These are phyloP conservation scores for Drosophila bipectinata DNA, from an alignment of 1,140 invertebrate genomes.

Conservation along the genomic window DNA sequence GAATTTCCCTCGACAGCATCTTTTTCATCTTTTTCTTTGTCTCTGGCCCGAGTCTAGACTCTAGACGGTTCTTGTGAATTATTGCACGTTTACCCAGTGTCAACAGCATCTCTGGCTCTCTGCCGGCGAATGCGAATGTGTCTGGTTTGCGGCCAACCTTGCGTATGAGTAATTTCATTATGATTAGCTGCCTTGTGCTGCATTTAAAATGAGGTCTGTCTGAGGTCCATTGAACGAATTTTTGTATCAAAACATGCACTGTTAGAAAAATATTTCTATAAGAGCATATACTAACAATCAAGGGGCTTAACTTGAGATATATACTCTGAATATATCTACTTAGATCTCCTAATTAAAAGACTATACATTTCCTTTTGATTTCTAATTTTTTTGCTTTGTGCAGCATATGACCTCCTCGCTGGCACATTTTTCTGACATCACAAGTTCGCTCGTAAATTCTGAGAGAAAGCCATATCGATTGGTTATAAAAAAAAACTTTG, in stretches of 20 bases:
- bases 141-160: slow-evolving; percentile 70
- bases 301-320: no score
- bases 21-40: slow-evolving; percentile 48
- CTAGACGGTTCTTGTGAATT: slow-evolving; percentile 70
- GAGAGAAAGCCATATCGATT: slow-evolving; percentile 16
- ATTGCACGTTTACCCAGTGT: slow-evolving; percentile 48
- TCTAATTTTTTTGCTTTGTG: background rate
- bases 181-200: slow-evolving; percentile 50
- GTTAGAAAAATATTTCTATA: background rate
- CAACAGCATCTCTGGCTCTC: slow-evolving; percentile 17
- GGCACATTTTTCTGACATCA: slow-evolving; percentile 19
- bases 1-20: slow-evolving; percentile 41
- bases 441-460: slow-evolving; percentile 40
- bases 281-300: no score
- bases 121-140: slow-evolving; percentile 22
- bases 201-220: slow-evolving; percentile 53
- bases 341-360: background rate
- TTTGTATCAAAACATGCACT: background rate
- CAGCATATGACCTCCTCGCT: background rate
- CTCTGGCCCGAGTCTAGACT: slow-evolving; percentile 31
- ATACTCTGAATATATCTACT: no score
- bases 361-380: no score
- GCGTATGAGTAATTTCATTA: slow-evolving; percentile 73
- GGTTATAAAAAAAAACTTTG: slow-evolving; percentile 43
- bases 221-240: slow-evolving; percentile 20